Conservation (phyloP, 2,888 invertebrate species). For the Blomia tropicalis region DNA sequence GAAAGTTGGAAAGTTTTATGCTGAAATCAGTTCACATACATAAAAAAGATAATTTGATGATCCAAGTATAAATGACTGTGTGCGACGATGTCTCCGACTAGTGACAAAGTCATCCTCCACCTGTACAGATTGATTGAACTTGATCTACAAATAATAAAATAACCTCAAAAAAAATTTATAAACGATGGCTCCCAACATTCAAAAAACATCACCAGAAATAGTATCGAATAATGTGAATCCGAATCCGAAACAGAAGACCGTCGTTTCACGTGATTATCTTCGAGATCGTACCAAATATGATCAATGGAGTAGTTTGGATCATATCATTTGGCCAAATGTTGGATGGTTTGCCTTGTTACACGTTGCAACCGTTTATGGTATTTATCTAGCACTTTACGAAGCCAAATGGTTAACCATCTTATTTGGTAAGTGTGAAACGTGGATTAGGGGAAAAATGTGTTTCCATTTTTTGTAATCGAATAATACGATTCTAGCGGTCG, state of each 20-base stretch:
- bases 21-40: too few relatives aligned
- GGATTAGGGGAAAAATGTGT: not conserved
- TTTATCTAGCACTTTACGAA: conserved; percentile 28
- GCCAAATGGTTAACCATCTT: conserved; percentile 28
- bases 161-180: too few relatives aligned
- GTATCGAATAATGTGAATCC: too few relatives aligned
- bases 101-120: too few relatives aligned
- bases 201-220: too few relatives aligned
- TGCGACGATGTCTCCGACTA: too few relatives aligned
- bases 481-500: conserved; percentile 42
- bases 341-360: conserved; percentile 28
- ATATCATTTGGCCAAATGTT: conserved; percentile 30
- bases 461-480: not conserved
- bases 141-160: too few relatives aligned
- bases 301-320: conserved; percentile 22
- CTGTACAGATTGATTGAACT: too few relatives aligned
- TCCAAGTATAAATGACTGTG: too few relatives aligned
- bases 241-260: not conserved
- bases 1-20: too few relatives aligned
- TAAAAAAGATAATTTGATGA: too few relatives aligned
- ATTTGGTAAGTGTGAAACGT: conserved; percentile 27
- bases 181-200: too few relatives aligned
- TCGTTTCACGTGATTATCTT: conserved; percentile 5
- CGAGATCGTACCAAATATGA: conserved; percentile 3
- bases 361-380: conserved; percentile 26